Conservation (phyloP, 2,888 invertebrate genomes). For the Seira musarum region DNA sequence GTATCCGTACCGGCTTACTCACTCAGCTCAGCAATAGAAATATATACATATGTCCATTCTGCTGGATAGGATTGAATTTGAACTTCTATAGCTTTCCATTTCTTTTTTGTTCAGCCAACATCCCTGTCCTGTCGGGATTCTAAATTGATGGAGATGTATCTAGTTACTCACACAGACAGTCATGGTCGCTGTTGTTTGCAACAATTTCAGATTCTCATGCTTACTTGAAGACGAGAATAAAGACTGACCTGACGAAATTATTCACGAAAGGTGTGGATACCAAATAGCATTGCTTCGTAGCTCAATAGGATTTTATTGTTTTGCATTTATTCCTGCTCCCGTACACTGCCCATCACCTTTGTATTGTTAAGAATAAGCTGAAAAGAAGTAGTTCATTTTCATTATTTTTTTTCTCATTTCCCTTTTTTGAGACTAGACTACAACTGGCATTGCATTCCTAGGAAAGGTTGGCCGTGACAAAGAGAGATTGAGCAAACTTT, state of each 20-base stretch:
- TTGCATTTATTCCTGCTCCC: background rate
- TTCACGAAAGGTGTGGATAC: background rate
- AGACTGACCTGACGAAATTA: background rate
- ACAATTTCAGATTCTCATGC: background rate
- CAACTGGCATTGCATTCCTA: constrained; percentile 9
- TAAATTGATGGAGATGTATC: background rate
- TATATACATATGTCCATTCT: background rate
- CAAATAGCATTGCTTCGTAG: too few relatives aligned
- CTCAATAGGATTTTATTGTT: too few relatives aligned
- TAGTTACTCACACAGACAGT: background rate
- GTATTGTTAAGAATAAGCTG: background rate
- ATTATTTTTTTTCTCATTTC: constrained; percentile 26
- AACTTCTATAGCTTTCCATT: background rate
- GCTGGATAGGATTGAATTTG: background rate
- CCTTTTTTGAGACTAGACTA: constrained; percentile 20
- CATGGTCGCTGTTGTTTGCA: background rate
- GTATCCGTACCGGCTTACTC: too few relatives aligned
- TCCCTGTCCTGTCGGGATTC: background rate
- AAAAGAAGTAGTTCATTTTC: constrained; percentile 20
- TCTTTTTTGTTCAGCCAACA: background rate
- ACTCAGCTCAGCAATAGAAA: too few relatives aligned
- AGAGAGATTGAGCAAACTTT: background rate
- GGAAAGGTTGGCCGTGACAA: background rate
- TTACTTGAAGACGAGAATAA: background rate
- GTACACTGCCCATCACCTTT: background rate